Base-by-base conservation (phyloP, 2,888 invertebrate species). In the Meta bourneti region DNA sequence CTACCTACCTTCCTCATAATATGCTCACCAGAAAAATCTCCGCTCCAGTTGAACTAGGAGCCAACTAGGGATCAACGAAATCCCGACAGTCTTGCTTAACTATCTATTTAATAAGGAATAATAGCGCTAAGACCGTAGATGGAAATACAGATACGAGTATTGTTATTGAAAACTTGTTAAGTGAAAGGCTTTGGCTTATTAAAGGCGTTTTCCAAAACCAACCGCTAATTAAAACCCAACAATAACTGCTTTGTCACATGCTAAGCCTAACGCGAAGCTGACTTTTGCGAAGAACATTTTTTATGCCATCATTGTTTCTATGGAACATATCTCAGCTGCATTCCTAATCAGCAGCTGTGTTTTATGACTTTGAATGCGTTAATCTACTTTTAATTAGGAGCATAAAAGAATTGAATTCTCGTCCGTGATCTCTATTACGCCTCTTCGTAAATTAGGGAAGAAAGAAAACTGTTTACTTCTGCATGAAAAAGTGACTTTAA, bases 171-270 rank as follows among this genome's bases (percentile, higher is more conserved):
- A 34, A 34, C 34, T 34, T 34, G 34, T 34, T 34, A 34, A 34
- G 4, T 34, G 34, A 34, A 34, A 34, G 34, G 1, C 4, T 34
- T 34, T 34, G 1, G 34, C 34, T 34, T 4, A 34, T 34, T 34
- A 34, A 34, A 34, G 4, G 34, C 34, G 4, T 34, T 34, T 34
- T 4, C 34, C 4, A 34, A 4, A 34, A 34, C 34, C 34, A 34
- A 34, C 34, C 71, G 20, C 51, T 82, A 82, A 82, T 82, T 82
- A 82, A 82, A 82, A 71, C 8, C 72, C 16, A 82, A 82, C 71
- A 72, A 20, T 82, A 7, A 71, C 61, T 70, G 71, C 71, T 52
- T 19, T 1, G 6, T 19, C 51, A 52, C 71, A 71, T 72, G 82
- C 8, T 54, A 82, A 52, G 52, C 52, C 19, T 82, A 82, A 49